Conservation (phyloP, 2,113 vertebrate species). For the Fulica atra region DNA sequence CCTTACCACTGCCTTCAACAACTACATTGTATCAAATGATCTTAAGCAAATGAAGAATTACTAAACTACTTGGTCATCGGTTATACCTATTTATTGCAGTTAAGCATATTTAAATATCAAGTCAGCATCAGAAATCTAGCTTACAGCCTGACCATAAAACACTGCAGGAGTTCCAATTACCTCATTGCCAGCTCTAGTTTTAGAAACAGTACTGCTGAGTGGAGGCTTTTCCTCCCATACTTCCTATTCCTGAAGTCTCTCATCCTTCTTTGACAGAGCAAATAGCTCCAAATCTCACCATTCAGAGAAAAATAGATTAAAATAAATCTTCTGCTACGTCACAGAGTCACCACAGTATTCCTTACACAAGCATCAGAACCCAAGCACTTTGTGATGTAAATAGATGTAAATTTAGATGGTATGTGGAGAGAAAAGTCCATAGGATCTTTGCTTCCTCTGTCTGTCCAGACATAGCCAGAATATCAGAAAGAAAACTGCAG, state of each 20-base stretch:
- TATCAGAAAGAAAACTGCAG: neutral
- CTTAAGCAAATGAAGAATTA: neutral
- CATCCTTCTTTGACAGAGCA: neutral
- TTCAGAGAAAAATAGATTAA: neutral
- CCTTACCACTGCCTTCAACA: neutral
- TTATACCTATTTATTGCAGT: neutral
- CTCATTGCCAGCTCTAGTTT: conserved; percentile 6
- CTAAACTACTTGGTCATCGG: neutral
- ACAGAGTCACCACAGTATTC: neutral
- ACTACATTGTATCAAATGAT: neutral
- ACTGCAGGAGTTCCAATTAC: neutral
- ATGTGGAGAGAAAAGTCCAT: neutral
- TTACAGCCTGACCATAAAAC: neutral
- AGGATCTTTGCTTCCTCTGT: neutral
- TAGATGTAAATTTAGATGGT: neutral
- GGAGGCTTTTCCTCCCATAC: conserved; percentile 1
- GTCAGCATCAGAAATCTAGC: neutral
- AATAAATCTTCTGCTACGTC: neutral
- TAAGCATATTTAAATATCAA: conserved; percentile 15
- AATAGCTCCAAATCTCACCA: neutral
- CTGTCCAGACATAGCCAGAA: neutral
- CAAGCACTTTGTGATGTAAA: neutral
- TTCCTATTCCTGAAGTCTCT: neutral
- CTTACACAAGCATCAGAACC: neutral
- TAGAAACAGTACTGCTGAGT: neutral